A percentile compares a stretch with the other conserved stretches of the same genome.
phyloP scores from a whole-genome alignment of 2,888 invertebrate genomes.

The Luperina testacea region DNA sequence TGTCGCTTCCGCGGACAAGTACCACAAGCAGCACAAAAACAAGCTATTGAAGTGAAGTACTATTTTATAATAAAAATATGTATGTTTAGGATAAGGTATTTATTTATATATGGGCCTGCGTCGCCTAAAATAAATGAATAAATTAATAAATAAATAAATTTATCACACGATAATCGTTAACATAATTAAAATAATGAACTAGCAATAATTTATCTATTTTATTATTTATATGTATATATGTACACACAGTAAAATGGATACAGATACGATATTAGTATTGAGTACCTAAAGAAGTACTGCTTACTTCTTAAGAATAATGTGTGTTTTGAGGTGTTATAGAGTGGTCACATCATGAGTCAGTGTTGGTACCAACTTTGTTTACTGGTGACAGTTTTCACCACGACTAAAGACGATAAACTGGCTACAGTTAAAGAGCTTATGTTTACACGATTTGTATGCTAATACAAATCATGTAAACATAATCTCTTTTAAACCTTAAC shows the following conservation, averaged over 20 bases:
- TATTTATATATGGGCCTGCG: too few relatives aligned
- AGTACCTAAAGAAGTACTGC: neutral
- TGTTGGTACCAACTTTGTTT: neutral
- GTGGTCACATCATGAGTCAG: neutral
- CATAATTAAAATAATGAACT: neutral
- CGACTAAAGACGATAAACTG: neutral
- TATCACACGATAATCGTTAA: neutral
- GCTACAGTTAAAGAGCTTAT: too few relatives aligned
- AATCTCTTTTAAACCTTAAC: slow-evolving; percentile 18
- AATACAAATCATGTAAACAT: neutral
- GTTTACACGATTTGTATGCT: too few relatives aligned
- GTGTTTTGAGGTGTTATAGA: neutral
- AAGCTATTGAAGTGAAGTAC: too few relatives aligned
- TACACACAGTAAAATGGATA: too few relatives aligned
- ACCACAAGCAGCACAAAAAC: too few relatives aligned
- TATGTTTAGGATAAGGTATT: too few relatives aligned
- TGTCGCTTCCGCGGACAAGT: too few relatives aligned
- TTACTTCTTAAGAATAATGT: neutral
- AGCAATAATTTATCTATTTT: neutral
- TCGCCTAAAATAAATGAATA: too few relatives aligned
- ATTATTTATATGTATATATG: too few relatives aligned
- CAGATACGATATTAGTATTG: neutral
- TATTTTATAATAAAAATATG: too few relatives aligned
- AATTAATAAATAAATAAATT: too few relatives aligned
- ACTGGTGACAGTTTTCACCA: neutral